Percentiles rank a stretch among this genome's conserved stretches.
phyloP scores from a whole-genome alignment of 1,140 invertebrate species.

The Tetramorium simillimum region DNA sequence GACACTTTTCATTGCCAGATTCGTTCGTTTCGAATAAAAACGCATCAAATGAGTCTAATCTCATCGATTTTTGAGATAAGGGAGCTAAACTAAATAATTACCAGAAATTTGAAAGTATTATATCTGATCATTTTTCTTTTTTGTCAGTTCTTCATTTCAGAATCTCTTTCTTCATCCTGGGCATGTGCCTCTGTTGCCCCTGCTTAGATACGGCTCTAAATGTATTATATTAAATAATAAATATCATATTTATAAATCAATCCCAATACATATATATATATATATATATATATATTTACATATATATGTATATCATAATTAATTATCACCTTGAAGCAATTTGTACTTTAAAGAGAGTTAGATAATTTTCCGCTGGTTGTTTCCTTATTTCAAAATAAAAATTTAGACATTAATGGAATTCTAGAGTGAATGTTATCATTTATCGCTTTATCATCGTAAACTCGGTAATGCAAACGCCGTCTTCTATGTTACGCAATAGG shows the following conservation, averaged over 20 bases:
- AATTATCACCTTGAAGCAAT: background rate
- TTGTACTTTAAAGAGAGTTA: background rate
- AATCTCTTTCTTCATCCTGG: too few relatives aligned
- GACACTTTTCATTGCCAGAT: too few relatives aligned
- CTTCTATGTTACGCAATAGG: constrained; percentile 23
- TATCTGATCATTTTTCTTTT: too few relatives aligned
- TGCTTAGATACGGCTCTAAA: too few relatives aligned
- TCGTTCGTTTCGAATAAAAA: too few relatives aligned
- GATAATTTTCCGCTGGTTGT: background rate
- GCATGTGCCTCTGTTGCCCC: too few relatives aligned
- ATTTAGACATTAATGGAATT: background rate
- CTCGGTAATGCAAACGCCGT: background rate
- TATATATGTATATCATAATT: background rate
- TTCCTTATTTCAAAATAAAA: background rate
- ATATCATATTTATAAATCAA: background rate
- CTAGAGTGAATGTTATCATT: background rate
- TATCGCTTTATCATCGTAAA: constrained; percentile 6
- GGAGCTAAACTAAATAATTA: too few relatives aligned
- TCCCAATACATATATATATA: background rate
- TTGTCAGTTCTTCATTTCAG: too few relatives aligned
- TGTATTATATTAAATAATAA: too few relatives aligned
- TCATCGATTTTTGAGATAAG: too few relatives aligned
- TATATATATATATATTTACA: background rate
- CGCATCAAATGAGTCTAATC: too few relatives aligned
- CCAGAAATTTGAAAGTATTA: too few relatives aligned